These are phyloP conservation scores for Sciaenops ocellatus DNA, from an alignment of 2,797 vertebrate genomes.

Conservation along the genomic window DNA sequence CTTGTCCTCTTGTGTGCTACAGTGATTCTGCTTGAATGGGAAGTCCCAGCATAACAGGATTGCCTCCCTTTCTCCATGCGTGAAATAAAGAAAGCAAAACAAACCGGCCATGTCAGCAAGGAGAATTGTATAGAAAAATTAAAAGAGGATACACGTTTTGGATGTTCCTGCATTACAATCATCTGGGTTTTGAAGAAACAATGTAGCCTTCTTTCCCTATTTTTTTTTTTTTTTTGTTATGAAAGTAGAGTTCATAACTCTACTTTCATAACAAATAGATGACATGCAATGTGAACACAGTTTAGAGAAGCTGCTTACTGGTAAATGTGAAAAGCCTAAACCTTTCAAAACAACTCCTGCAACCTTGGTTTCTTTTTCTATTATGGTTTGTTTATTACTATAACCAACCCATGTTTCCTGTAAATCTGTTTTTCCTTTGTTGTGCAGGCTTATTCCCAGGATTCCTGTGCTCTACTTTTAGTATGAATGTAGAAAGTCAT, in stretches of 20 bases:
- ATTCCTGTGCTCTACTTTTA: constrained; percentile 48
- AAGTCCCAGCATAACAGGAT: constrained; percentile 34
- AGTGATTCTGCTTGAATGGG: constrained; percentile 17
- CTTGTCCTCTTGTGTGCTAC: constrained; percentile 10
- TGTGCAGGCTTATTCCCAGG: constrained; percentile 33
- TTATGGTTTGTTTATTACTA: constrained; percentile 5
- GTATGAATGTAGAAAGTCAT: constrained; percentile 38
- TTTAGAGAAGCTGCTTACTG: constrained; percentile 2
- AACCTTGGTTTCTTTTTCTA: constrained; percentile 16
- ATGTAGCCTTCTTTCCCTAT: background rate
- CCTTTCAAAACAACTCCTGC: background rate
- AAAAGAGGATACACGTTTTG: constrained; percentile 4
- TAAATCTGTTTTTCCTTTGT: constrained; percentile 19
- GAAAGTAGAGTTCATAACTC: too few species aligned
- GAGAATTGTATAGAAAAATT: constrained; percentile 5
- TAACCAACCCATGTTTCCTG: constrained; percentile 6
- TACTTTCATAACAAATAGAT: too few species aligned
- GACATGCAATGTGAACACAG: background rate
- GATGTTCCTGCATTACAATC: background rate
- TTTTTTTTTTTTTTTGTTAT: background rate
- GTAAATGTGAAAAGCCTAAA: background rate
- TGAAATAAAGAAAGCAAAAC: constrained; percentile 31
- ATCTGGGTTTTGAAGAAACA: background rate
- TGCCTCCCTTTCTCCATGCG: constrained; percentile 33
- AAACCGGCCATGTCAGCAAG: constrained; percentile 17